A percentile compares a stretch with the other conserved stretches of the same genome.
phyloP scores from a whole-genome alignment of 1,140 invertebrate species.

The Heterodera carotae region DNA sequence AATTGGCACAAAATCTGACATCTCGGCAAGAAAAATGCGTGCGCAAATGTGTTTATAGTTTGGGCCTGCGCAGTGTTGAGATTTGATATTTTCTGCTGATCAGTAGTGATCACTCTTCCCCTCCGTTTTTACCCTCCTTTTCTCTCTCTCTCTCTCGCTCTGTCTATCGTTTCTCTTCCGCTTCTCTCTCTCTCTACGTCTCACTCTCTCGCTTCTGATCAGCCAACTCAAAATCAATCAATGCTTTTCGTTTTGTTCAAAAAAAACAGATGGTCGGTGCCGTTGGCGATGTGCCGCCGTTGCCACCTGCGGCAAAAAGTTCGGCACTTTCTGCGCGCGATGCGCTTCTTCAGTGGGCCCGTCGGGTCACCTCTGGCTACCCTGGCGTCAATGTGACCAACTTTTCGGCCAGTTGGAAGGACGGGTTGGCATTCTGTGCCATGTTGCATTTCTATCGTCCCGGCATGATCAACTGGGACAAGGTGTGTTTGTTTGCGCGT shows the following conservation, averaged over 20 bases:
- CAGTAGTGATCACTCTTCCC: no score
- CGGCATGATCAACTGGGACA: constrained; percentile 61
- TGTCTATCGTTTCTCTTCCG: background rate
- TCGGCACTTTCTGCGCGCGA: constrained; percentile 84
- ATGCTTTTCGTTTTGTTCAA: background rate
- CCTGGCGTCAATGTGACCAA: constrained; percentile 90
- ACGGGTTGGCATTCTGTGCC: constrained; percentile 96
- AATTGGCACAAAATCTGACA: background rate
- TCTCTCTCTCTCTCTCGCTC: background rate
- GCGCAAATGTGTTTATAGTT: no score
- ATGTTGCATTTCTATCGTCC: constrained; percentile 87
- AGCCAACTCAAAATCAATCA: background rate
- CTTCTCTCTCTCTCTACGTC: background rate
- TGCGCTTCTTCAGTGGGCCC: constrained; percentile 90
- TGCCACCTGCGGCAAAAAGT: constrained; percentile 8
- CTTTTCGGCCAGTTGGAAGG: constrained; percentile 94
- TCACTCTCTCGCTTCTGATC: background rate
- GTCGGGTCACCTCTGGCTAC: constrained; percentile 85
- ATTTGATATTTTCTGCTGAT: no score
- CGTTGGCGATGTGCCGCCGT: background rate
- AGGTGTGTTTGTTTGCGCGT: no score
- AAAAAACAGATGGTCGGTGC: no score
- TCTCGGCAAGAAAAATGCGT: background rate
- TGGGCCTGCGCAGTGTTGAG: no score
- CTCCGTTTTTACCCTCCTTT: background rate